Percentiles rank a stretch among this genome's conserved stretches.
Evolutionary conservation across 1,140 invertebrate genomes (phyloP).

Genomic region (Bombyx mori): DNA sequence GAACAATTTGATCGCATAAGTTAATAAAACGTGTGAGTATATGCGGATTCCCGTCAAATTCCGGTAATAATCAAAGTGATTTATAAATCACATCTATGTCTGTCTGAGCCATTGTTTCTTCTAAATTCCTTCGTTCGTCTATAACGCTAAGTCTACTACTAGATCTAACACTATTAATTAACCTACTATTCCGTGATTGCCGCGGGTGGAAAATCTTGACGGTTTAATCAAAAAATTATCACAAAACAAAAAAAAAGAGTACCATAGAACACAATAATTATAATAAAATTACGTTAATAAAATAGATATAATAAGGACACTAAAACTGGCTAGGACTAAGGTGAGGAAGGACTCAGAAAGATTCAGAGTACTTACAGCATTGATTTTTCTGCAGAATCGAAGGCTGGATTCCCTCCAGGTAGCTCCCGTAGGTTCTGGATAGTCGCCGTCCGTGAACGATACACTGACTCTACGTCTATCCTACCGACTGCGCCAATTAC

Average conservation of each 20-base stretch:
- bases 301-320: too few species aligned
- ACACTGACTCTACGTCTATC: neutral
- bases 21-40: conserved; percentile 17
- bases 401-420: conserved; percentile 6
- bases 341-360: neutral
- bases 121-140: neutral
- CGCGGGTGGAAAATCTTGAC: conserved; percentile 1
- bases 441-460: neutral
- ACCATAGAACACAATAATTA: neutral
- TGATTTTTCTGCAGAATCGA: conserved; percentile 8
- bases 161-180: neutral
- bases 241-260: neutral
- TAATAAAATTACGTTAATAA: too few species aligned
- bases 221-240: too few species aligned
- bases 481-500: conserved; percentile 7
- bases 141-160: neutral
- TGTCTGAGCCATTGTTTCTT: conserved; percentile 6
- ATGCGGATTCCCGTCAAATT: conserved; percentile 22
- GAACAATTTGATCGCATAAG: conserved; percentile 8
- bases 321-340: too few species aligned
- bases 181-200: conserved; percentile 1
- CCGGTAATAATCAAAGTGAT: conserved; percentile 10
- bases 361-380: conserved; percentile 11
- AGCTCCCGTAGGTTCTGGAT: neutral
- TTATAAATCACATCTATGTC: conserved; percentile 1